phyloP scores from a whole-genome alignment of 2,888 invertebrate genomes.

The Busseola fusca region DNA sequence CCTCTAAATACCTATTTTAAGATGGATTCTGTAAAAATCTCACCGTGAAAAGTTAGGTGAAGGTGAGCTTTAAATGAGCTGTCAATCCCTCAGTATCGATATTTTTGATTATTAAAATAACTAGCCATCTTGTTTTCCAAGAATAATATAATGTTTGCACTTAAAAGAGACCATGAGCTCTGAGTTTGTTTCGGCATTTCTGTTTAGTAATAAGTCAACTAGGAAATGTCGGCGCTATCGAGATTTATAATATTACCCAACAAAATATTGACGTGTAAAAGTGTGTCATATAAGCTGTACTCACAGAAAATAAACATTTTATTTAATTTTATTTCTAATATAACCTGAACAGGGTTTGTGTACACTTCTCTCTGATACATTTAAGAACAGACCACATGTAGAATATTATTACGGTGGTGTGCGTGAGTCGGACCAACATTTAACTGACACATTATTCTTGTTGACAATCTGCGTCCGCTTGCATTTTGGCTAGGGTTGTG shows the following conservation, averaged over 20 bases:
- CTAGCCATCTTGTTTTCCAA: too few species aligned
- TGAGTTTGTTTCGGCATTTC: not conserved
- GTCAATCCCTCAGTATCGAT: too few species aligned
- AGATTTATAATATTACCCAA: not conserved
- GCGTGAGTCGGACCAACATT: slow-evolving; percentile 43
- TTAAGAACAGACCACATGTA: not conserved
- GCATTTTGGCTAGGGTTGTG: slow-evolving; percentile 58
- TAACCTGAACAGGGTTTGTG: not conserved
- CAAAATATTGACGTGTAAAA: not conserved
- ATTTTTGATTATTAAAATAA: too few species aligned
- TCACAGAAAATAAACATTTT: too few species aligned
- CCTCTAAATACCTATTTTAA: too few species aligned
- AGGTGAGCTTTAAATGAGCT: too few species aligned
- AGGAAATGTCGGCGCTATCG: not conserved
- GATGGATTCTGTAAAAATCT: too few species aligned
- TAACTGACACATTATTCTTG: slow-evolving; percentile 60
- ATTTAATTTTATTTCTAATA: not conserved
- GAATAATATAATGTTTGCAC: too few species aligned
- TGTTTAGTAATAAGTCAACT: not conserved
- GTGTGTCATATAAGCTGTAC: not conserved
- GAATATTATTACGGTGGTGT: slow-evolving; percentile 16
- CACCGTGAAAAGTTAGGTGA: too few species aligned
- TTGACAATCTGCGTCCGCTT: slow-evolving; percentile 61
- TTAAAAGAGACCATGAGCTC: not conserved
- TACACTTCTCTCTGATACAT: not conserved